Conservation (phyloP, 2,888 invertebrate species). For the Bombyx huttoni region DNA sequence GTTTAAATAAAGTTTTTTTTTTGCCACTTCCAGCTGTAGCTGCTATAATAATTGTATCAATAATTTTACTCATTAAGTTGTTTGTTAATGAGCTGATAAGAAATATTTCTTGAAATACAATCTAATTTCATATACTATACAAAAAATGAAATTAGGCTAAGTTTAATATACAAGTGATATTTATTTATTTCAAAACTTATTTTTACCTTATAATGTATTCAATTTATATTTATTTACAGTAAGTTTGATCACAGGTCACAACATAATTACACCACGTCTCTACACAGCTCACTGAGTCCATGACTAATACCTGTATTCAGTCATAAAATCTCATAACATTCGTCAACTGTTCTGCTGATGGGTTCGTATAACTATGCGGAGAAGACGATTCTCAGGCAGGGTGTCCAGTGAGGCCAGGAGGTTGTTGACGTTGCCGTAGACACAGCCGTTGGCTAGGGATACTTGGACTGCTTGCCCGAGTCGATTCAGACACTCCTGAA, state of each 20-base stretch:
- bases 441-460: conserved; percentile 81
- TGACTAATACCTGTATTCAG: not conserved
- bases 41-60: too few species aligned
- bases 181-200: conserved; percentile 14
- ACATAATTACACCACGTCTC: not conserved
- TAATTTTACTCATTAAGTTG: too few species aligned
- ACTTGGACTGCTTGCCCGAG: conserved; percentile 89
- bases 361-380: conserved; percentile 75
- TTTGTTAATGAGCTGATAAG: too few species aligned
- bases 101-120: too few species aligned
- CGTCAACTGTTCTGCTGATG: conserved; percentile 66
- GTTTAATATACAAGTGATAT: too few species aligned
- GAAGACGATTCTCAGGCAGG: conserved; percentile 75
- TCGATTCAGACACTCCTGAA: conserved; percentile 79
- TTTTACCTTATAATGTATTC: conserved; percentile 17
- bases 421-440: conserved; percentile 84
- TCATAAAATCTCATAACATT: conserved; percentile 8
- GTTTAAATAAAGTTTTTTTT: too few species aligned
- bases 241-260: not conserved
- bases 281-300: not conserved
- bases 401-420: conserved; percentile 74
- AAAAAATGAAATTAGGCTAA: too few species aligned
- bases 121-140: too few species aligned
- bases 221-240: conserved; percentile 5
- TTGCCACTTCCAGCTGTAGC: too few species aligned